Percentiles rank a stretch among this genome's conserved stretches.
Evolutionary conservation across 2,797 vertebrate genomes (phyloP).

Genomic region (Nannoperca australis): DNA sequence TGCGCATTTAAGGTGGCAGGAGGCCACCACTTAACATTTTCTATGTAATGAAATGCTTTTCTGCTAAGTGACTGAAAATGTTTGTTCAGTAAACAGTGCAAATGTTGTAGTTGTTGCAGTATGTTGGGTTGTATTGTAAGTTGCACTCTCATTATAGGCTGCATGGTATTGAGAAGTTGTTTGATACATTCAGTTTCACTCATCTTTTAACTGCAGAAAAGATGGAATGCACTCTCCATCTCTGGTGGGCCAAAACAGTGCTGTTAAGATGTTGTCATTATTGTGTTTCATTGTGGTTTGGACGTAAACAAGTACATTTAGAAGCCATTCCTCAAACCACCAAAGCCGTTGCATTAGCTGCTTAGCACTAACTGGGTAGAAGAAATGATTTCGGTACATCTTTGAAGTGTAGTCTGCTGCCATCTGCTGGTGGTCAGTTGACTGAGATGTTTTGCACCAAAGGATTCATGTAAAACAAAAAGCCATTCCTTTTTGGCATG

Average conservation of each 20-base stretch:
- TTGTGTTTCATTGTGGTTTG: neutral
- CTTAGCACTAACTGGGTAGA: neutral
- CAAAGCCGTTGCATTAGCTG: conserved; percentile 1
- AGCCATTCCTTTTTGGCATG: neutral
- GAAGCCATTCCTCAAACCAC: neutral
- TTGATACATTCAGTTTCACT: conserved; percentile 1
- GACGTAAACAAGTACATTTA: neutral
- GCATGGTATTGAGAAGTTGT: neutral
- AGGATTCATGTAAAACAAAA: neutral
- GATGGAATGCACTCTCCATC: neutral
- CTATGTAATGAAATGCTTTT: neutral
- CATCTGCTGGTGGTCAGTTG: conserved; percentile 76
- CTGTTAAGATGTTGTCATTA: neutral
- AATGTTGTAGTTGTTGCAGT: neutral
- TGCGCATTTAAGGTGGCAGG: neutral
- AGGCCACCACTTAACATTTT: neutral
- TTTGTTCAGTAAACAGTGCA: neutral
- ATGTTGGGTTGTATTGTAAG: neutral
- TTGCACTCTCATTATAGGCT: neutral
- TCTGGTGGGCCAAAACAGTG: neutral
- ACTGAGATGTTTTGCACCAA: neutral
- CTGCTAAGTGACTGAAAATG: neutral
- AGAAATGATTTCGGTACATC: neutral
- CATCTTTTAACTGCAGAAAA: neutral
- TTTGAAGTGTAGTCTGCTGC: conserved; percentile 75